Percentiles rank a stretch among this genome's conserved stretches.
These are phyloP conservation scores for Papilio protenor DNA, from an alignment of 2,888 invertebrate species.

Conservation along the genomic window DNA sequence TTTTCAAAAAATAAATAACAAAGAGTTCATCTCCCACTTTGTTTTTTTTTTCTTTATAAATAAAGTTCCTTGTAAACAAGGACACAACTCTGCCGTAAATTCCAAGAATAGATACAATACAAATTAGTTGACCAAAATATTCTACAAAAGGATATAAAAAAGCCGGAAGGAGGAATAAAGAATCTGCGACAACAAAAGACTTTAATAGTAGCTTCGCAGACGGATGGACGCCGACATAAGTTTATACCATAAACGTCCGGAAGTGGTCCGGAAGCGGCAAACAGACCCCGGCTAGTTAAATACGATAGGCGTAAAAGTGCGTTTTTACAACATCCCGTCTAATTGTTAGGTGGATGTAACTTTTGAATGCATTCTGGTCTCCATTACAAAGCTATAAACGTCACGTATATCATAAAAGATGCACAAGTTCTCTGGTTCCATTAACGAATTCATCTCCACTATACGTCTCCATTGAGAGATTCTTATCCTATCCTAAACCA, in stretches of 20 bases:
- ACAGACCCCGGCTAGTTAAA: slow-evolving; percentile 40
- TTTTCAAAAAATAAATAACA: not conserved
- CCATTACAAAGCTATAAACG: slow-evolving; percentile 20
- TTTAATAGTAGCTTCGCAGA: slow-evolving; percentile 42
- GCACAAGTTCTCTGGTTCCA: not conserved
- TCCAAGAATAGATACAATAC: slow-evolving; percentile 26
- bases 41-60: not conserved
- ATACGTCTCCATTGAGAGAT: not conserved
- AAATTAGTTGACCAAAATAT: slow-evolving; percentile 29
- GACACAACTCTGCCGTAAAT: not conserved
- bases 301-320: slow-evolving; percentile 39
- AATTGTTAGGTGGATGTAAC: slow-evolving; percentile 38
- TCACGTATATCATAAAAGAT: slow-evolving; percentile 8
- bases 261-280: slow-evolving; percentile 43
- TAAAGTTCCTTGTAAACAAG: too few relatives aligned
- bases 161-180: slow-evolving; percentile 39
- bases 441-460: not conserved
- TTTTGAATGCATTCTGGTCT: slow-evolving; percentile 26
- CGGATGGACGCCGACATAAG: slow-evolving; percentile 48
- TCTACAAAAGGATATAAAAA: slow-evolving; percentile 32
- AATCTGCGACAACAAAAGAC: slow-evolving; percentile 38
- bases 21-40: not conserved
- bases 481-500: too few relatives aligned
- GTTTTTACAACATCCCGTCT: slow-evolving; percentile 45
- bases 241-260: slow-evolving; percentile 43